These are phyloP conservation scores for Carassius gibelio DNA, from an alignment of 2,113 vertebrate species.

Conservation along the genomic window DNA sequence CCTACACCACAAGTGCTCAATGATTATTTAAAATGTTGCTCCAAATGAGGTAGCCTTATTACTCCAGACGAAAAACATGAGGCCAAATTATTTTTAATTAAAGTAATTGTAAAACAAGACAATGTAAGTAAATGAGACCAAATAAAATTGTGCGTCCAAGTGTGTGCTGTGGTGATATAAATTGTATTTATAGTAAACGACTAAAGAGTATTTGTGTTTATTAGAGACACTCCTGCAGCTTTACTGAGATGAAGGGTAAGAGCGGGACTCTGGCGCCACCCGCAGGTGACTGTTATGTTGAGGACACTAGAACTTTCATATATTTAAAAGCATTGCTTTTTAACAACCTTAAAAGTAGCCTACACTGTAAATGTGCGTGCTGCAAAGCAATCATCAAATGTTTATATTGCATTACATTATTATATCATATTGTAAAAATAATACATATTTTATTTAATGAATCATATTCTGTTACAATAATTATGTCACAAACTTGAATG, in stretches of 20 bases:
- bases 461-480: background rate
- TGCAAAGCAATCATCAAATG: background rate
- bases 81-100: too few species aligned
- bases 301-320: background rate
- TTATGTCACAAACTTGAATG: background rate
- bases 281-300: background rate
- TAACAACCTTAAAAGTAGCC: background rate
- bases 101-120: too few species aligned
- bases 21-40: too few species aligned
- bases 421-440: background rate
- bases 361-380: background rate
- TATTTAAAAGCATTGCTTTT: background rate
- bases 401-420: background rate
- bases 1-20: too few species aligned
- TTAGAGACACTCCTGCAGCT: background rate
- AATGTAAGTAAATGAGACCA: too few species aligned
- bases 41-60: too few species aligned
- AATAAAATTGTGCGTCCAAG: too few species aligned
- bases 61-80: too few species aligned
- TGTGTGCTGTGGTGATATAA: background rate
- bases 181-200: background rate
- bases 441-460: background rate
- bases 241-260: background rate
- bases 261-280: slow-evolving; percentile 36
- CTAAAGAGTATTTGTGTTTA: background rate